phyloP scores from a whole-genome alignment of 2,113 vertebrate genomes.

The Bungarus multicinctus region DNA sequence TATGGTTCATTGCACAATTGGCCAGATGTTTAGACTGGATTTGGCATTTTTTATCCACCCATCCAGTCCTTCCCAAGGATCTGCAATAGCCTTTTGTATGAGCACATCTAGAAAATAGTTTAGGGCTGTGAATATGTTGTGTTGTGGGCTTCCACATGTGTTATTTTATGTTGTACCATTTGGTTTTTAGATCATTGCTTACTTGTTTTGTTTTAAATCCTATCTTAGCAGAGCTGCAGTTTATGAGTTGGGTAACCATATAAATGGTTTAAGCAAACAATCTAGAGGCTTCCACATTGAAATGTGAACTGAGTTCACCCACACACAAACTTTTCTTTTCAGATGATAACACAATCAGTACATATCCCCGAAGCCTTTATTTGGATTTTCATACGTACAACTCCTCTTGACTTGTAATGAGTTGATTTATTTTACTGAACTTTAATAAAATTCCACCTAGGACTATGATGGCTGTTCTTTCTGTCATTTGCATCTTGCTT shows the following conservation, averaged over 20 bases:
- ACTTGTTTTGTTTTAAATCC: background rate
- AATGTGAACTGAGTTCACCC: background rate
- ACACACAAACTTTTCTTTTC: background rate
- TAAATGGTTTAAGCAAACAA: background rate
- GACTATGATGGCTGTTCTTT: constrained; percentile 14
- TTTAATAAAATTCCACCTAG: constrained; percentile 31
- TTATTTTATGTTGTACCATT: background rate
- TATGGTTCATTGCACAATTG: background rate
- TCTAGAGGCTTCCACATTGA: too few species aligned
- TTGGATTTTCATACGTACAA: background rate
- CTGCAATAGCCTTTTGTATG: background rate
- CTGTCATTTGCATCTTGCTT: constrained; percentile 42
- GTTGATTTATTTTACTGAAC: background rate
- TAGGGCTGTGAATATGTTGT: background rate
- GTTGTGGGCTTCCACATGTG: background rate
- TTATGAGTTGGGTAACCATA: background rate
- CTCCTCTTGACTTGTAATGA: background rate
- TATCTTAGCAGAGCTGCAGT: background rate
- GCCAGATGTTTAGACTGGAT: background rate
- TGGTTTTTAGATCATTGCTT: background rate
- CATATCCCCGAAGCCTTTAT: background rate
- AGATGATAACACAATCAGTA: background rate
- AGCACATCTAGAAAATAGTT: background rate
- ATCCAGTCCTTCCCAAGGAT: background rate
- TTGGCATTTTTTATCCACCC: background rate